Base-by-base conservation (phyloP, 1,140 invertebrate species). In the Leptopilina boulardi region DNA sequence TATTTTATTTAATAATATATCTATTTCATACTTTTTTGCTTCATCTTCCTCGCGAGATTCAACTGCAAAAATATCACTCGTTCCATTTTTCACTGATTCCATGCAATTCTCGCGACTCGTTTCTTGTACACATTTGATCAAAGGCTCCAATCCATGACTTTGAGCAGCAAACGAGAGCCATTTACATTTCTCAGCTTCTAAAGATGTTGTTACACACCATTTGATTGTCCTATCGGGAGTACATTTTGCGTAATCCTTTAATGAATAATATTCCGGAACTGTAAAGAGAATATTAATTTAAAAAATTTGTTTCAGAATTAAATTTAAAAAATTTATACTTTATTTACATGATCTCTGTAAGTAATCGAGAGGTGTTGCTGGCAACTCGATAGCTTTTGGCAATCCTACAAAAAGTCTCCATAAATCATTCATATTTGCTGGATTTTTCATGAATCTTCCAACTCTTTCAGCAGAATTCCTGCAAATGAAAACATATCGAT, bases 161-260 rank as follows among this genome's bases (percentile, higher is more conserved):
- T 92, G 89, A 0, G 94, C 93, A 0, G 94, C 94, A 82, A 95
- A 94, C 79, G 93, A 92, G 80, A 97, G 83, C 94, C 94, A 95
- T 11, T 93, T 91, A 83, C 96, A 97, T 82, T 97, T 97, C 38
- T 92, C 91, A 44, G 93, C 92, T 78, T 95, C 94, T 1, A 94
- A 84, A 42, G 93, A 91, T 0, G 94, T 94, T 0, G 92, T 92
- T 0, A 90, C 81, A 73, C 89, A 91, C 89, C 89, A 91, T 34
- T 75, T 83, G 38, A 93, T 84, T 26, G 54, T 5, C 8, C 54
- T 4, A 59, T 59, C 54, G 6, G 47, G 47, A 18, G 15, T n/a
- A 15, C 47, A 51, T 18, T n/a, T 51, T 18, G 47, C 47, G 15
- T 51, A n/a, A 51, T 51, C 47, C 18, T 51, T 51, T 51, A 51